phyloP scores from a whole-genome alignment of 2,113 vertebrate species.

The Erpornis zantholeuca region DNA sequence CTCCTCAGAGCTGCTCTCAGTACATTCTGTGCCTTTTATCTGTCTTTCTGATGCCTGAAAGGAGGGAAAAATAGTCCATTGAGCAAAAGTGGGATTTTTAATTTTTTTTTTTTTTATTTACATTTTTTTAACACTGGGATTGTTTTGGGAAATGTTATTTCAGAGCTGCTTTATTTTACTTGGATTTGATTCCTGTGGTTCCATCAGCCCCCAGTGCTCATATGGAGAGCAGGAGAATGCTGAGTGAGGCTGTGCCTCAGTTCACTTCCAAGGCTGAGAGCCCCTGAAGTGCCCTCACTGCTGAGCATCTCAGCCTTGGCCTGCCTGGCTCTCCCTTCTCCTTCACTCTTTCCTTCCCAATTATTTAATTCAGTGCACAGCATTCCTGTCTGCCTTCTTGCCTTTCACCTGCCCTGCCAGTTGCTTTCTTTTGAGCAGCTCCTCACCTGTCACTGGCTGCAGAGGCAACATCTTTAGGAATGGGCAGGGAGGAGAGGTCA shows the following conservation, averaged over 20 bases:
- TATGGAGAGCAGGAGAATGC: background rate
- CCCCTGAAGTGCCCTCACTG: background rate
- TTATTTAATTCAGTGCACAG: background rate
- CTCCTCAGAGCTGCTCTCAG: background rate
- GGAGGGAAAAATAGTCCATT: fast-evolving
- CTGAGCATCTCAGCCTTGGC: background rate
- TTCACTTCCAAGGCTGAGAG: background rate
- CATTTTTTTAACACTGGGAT: background rate
- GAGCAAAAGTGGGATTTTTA: background rate
- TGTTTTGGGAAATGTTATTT: background rate
- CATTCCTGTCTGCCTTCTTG: background rate
- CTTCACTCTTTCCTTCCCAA: fast-evolving
- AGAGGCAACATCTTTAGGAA: background rate
- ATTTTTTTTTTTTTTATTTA: background rate
- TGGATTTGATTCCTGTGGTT: background rate
- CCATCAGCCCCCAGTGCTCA: fast-evolving
- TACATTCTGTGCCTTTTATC: background rate
- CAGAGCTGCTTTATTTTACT: background rate
- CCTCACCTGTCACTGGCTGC: background rate
- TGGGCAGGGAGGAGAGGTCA: background rate
- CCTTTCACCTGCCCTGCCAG: background rate
- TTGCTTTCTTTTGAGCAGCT: background rate
- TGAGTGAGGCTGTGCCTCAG: background rate
- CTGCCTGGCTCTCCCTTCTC: background rate
- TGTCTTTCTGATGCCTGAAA: background rate